Conservation (phyloP, 2,888 invertebrate genomes). For the Seladonia tumulorum region DNA sequence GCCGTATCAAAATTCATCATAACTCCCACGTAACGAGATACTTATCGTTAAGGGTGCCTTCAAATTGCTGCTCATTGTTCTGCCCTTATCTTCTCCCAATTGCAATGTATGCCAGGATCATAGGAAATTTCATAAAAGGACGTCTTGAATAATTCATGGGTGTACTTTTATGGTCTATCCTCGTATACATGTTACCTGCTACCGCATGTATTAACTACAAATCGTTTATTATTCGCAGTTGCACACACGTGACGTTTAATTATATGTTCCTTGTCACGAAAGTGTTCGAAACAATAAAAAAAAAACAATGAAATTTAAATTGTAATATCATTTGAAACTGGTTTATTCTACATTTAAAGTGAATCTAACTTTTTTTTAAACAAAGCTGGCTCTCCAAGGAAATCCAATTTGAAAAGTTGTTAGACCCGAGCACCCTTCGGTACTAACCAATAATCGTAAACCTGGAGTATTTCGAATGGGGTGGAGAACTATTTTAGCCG, state of each 20-base stretch:
- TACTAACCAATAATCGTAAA: conserved; percentile 1
- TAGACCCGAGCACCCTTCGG: neutral
- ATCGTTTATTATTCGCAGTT: neutral
- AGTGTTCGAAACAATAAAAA: neutral
- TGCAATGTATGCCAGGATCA: conserved; percentile 51
- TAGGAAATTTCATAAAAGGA: conserved; percentile 49
- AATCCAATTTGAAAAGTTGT: conserved; percentile 1
- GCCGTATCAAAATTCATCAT: conserved; percentile 76
- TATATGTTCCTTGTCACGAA: neutral
- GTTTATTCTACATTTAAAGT: no score
- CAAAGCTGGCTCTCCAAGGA: neutral
- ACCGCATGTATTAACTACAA: neutral
- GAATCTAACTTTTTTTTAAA: neutral
- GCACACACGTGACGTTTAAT: neutral
- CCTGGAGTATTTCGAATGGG: conserved; percentile 7
- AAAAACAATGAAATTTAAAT: neutral
- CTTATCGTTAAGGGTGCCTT: conserved; percentile 78
- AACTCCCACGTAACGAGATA: conserved; percentile 79
- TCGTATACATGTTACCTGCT: neutral
- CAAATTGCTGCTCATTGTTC: conserved; percentile 77
- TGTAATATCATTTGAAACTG: neutral
- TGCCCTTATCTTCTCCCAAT: conserved; percentile 68
- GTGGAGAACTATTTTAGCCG: conserved; percentile 4
- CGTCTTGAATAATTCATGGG: conserved; percentile 80
- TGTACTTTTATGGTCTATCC: conserved; percentile 27